phyloP scores from a whole-genome alignment of 2,888 invertebrate species.

The Chymomyza fuscimana region DNA sequence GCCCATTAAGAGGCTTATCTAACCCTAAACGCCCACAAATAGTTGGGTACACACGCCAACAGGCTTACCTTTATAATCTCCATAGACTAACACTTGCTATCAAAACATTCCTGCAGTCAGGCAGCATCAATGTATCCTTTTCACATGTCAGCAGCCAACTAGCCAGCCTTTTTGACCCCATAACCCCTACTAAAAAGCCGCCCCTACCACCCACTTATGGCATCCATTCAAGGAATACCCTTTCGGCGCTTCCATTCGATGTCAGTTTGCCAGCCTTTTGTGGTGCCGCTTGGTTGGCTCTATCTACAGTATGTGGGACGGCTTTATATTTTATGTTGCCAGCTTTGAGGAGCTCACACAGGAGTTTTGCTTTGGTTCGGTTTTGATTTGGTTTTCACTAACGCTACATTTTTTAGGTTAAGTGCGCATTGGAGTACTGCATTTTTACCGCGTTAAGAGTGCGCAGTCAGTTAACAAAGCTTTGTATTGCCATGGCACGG shows the following conservation, averaged over 20 bases:
- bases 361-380: conserved; percentile 14
- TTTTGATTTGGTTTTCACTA: conserved; percentile 11
- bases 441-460: background rate
- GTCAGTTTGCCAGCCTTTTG: conserved; percentile 30
- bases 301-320: background rate
- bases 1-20: background rate
- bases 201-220: conserved; percentile 28
- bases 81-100: conserved; percentile 46
- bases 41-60: background rate
- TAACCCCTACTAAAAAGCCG: background rate
- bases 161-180: conserved; percentile 1
- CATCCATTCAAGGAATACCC: conserved; percentile 28
- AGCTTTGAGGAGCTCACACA: conserved; percentile 18
- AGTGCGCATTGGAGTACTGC: conserved; percentile 2
- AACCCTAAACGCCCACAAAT: conserved; percentile 23
- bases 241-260: conserved; percentile 12
- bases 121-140: conserved; percentile 44
- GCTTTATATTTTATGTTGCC: conserved; percentile 17
- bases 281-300: background rate
- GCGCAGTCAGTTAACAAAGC: conserved; percentile 22
- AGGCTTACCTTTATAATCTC: conserved; percentile 17
- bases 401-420: conserved; percentile 9
- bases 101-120: conserved; percentile 43
- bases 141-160: conserved; percentile 42
- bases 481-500: conserved; percentile 5